phyloP scores from a whole-genome alignment of 1,140 invertebrate genomes.

The Gryllus bimaculatus region DNA sequence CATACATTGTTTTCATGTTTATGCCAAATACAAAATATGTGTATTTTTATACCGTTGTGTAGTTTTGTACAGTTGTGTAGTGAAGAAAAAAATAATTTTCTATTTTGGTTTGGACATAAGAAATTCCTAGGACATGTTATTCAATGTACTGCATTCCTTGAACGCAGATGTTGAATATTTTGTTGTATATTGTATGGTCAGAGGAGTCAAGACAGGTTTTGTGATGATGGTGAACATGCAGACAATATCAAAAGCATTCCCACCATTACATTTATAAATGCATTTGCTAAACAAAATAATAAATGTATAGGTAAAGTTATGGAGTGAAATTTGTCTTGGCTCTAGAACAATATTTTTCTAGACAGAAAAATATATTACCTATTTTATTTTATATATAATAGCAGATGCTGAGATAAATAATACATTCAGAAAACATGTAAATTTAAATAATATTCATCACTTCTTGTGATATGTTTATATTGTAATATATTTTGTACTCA shows the following conservation, averaged over 20 bases:
- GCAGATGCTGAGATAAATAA: background rate
- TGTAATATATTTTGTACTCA: constrained; percentile 2
- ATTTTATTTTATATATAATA: background rate
- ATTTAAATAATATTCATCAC: background rate
- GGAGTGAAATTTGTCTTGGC: background rate
- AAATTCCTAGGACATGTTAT: constrained; percentile 2
- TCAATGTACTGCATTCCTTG: background rate
- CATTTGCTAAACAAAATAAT: background rate
- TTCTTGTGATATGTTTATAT: background rate
- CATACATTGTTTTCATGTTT: constrained; percentile 12
- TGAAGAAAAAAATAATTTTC: constrained; percentile 9
- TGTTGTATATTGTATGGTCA: background rate
- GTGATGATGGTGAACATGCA: background rate
- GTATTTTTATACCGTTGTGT: background rate
- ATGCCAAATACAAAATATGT: background rate
- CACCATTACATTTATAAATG: background rate
- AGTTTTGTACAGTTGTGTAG: constrained; percentile 7
- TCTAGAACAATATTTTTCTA: background rate
- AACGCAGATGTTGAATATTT: background rate
- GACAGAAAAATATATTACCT: background rate
- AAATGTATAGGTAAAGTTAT: background rate
- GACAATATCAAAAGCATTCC: background rate
- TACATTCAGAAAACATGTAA: background rate
- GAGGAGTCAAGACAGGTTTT: background rate
- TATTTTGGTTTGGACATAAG: constrained; percentile 3